Evolutionary conservation across 2,113 vertebrate genomes (phyloP), one percentile per base, ranked within the genome.

Genomic region (Grus americana): DNA sequence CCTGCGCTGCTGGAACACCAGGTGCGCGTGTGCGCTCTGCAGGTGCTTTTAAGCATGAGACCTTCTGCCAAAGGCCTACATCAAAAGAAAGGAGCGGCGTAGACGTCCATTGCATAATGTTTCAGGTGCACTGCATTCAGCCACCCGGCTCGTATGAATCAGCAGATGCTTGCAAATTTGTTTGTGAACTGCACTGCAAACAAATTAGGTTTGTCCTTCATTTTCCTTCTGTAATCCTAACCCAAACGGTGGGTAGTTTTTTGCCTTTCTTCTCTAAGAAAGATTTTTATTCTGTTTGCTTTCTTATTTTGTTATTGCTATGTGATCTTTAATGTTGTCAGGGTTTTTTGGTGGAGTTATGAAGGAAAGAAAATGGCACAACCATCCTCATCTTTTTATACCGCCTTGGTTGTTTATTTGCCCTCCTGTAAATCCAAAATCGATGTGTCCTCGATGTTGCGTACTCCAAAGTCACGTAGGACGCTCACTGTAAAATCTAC

Each of bases 401-500:
- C 17, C 22, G 16, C 20, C 27, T 67, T 36, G 11, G 8, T 75
- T 52, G 47, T 52, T 91, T 67, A 47, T 44, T 44, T 84, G 30
- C 8, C 12, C 18, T 76, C 12, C 30, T 1, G 1, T 62, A 86
- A 96, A 86, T 83, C 26, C 42, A 62, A 5, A 52, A 54, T 21
- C 23, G 36, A 27, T 15, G 10, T 15, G 47, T 49, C 10, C 9
- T 73, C 26, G 57, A 2, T 61, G n/a, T 34, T 54, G 30, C n/a
- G 79, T 32, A 46, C 49, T 32, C 11, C 20, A 47, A 62, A 89
- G 38, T 46, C 11, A 11, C 1, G 11, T 36, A 47, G 61, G 75
- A 54, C 0, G 1, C 32, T 66, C 4, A 2, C 24, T 61, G 12
- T 63, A 78, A 78, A 63, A 36, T 49, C 30, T 58, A 2, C 1